phyloP scores from a whole-genome alignment of 2,113 vertebrate genomes.

The Taxidea taxus region DNA sequence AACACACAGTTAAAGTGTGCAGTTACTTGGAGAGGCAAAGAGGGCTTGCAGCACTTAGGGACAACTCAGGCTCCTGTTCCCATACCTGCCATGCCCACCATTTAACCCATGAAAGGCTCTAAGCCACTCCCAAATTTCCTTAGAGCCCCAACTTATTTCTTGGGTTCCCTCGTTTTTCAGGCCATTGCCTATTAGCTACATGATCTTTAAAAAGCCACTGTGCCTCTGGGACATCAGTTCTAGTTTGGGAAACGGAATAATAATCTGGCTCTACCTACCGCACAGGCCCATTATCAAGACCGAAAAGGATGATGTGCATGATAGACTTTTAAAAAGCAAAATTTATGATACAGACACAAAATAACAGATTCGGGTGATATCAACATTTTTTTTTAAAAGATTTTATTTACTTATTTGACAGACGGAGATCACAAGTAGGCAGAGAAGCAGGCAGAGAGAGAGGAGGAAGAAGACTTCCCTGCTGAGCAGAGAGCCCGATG shows the following conservation, averaged over 20 bases:
- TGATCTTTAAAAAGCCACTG: background rate
- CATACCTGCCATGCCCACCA: rapidly evolving
- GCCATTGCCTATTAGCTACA: background rate
- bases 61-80: background rate
- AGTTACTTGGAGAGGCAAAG: background rate
- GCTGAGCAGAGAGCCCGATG: no score
- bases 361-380: background rate
- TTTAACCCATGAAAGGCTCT: background rate
- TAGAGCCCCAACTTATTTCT: background rate
- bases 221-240: background rate
- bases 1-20: background rate
- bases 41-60: background rate
- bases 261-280: background rate
- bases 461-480: no score
- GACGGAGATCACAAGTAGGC: no score
- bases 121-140: background rate
- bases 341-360: background rate
- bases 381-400: no score
- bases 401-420: no score
- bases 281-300: background rate
- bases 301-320: background rate
- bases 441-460: no score
- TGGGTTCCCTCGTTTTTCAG: background rate
- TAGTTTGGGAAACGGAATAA: background rate
- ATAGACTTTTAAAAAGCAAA: background rate